Conservation (phyloP, 2,113 vertebrate species). For the Apodemus speciosus region DNA sequence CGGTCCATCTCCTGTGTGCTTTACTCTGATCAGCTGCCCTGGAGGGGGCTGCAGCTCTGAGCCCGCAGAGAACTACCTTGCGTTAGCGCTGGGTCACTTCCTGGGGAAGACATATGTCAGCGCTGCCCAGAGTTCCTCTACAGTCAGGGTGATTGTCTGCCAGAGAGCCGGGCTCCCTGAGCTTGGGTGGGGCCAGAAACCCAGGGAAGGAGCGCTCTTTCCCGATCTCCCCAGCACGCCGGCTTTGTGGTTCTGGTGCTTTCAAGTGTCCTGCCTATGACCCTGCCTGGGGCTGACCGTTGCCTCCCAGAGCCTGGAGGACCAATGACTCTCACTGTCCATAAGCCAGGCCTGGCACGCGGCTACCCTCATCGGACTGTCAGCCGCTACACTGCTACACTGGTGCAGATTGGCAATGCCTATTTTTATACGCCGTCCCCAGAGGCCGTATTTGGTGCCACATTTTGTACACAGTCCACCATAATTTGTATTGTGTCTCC, state of each 20-base stretch:
- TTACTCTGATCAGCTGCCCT: not conserved
- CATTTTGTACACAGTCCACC: constrained; percentile 64
- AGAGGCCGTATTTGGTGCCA: constrained; percentile 61
- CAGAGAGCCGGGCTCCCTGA: not conserved
- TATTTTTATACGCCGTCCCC: constrained; percentile 55
- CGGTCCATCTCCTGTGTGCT: not conserved
- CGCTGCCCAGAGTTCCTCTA: not conserved
- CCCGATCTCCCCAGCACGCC: not conserved
- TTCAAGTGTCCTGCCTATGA: not conserved
- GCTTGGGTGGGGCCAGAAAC: not conserved
- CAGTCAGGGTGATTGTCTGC: not conserved
- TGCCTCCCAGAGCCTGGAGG: not conserved
- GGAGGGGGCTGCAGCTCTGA: not conserved
- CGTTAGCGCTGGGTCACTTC: not conserved
- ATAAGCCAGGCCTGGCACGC: not conserved
- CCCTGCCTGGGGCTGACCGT: not conserved
- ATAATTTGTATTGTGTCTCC: constrained; percentile 61
- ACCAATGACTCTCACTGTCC: not conserved
- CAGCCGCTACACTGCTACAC: not conserved
- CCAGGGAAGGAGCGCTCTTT: too few species aligned
- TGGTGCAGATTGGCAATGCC: constrained; percentile 48
- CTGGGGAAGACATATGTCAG: not conserved
- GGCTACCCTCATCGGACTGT: accelerated
- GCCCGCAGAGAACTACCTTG: not conserved
- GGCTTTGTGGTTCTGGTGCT: constrained; percentile 17